These are phyloP conservation scores for Connochaetes taurinus DNA, from an alignment of 2,113 vertebrate species.

Conservation along the genomic window DNA sequence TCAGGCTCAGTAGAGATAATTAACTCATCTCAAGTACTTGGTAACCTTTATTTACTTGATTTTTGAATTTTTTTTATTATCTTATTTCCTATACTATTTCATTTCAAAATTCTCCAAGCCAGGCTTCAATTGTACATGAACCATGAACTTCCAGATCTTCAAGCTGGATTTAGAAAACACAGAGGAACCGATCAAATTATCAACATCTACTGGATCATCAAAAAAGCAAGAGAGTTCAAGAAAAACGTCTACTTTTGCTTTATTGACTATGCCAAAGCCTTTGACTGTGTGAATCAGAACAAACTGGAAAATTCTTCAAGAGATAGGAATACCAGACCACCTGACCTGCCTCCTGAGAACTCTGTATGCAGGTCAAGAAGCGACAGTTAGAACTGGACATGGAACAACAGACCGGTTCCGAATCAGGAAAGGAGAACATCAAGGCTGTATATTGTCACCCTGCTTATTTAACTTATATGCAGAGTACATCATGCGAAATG, in stretches of 20 bases:
- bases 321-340: background rate
- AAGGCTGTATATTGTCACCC: background rate
- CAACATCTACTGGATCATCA: background rate
- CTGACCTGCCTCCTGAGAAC: background rate
- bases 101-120: background rate
- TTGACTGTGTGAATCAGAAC: background rate
- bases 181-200: background rate
- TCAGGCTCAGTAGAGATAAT: constrained; percentile 29
- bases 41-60: constrained; percentile 28
- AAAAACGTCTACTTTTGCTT: background rate
- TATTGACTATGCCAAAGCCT: background rate
- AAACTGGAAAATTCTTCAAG: background rate
- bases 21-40: constrained; percentile 41
- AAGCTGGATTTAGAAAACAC: background rate
- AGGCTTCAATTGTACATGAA: background rate
- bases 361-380: background rate
- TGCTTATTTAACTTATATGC: background rate
- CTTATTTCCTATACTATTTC: background rate
- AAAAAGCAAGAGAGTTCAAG: background rate
- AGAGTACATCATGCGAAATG: rapidly evolving
- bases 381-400: background rate
- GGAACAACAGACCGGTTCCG: background rate
- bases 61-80: background rate
- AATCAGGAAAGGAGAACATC: background rate
- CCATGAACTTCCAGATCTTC: background rate